Base-by-base conservation (phyloP, 2,888 invertebrate genomes). In the Caradrina kadenii region DNA sequence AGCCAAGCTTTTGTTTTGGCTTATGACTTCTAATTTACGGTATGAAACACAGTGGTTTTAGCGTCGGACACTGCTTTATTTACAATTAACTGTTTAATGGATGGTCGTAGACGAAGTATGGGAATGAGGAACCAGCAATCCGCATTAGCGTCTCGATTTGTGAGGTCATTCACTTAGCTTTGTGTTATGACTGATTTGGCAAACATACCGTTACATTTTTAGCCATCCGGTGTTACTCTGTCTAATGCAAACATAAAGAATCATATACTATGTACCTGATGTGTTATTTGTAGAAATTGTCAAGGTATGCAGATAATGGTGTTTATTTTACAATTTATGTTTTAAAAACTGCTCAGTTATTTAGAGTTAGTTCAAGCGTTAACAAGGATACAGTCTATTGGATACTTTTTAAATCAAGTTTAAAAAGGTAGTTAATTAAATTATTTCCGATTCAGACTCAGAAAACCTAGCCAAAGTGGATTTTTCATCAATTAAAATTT, bases 141-240 rank as follows among this genome's bases (percentile, higher is more conserved):
- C 71, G 66, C 80, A 81, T 85, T 81, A 80, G 74, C 67, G 78
- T 86, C 83, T 85, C 83, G 72, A 82, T 85, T 81, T 79, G 80
- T 82, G 86, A 87, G 94, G 94, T 94, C 94, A 90, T 94, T 94
- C 93, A 93, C 93, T 90, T 90, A 86, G 87, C 87, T 82, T 81
- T 77, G 86, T 89, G 86, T 87, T 90, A 89, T 89, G 89, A 88
- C 90, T 91, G 91, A 92, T 93, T 93, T 93, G 93, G 92, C 91
- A 88, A 90, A 91, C 85, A 82, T 92, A 90, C 94, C 93, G 94
- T 93, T 94, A 94, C 82, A 72, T 88, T 91, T 92, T 93, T 88
- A 89, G 88, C 87, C 81, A 80, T 70, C 79, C 80, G 81, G 76
- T 75, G 75, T 69, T 82, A 83, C 72, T 69, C 60, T 72, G 49